Evolutionary conservation across 2,888 invertebrate species (phyloP).

Genomic region (Cepaea hortensis): DNA sequence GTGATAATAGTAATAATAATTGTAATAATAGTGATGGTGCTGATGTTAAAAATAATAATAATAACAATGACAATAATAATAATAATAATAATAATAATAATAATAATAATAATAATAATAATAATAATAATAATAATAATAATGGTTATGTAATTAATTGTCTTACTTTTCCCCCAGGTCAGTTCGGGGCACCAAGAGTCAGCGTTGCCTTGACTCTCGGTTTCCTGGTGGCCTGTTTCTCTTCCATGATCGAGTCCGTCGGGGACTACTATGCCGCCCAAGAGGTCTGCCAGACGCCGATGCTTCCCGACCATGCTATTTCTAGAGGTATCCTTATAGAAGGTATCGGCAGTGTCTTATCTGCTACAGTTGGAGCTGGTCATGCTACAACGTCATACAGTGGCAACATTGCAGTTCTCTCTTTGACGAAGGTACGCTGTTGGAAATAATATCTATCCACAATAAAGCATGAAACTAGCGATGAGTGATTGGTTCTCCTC

Average conservation of each 20-base stretch:
- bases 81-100: background rate
- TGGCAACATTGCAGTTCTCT: conserved; percentile 58
- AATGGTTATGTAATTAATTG: background rate
- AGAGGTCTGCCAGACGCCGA: conserved; percentile 54
- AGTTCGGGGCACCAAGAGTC: conserved; percentile 63
- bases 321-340: conserved; percentile 67
- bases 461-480: background rate
- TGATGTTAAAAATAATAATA: background rate
- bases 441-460: too few species aligned
- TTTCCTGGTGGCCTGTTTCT: conserved; percentile 60
- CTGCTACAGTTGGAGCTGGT: conserved; percentile 63
- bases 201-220: conserved; percentile 60
- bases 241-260: conserved; percentile 64
- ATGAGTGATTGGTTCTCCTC: background rate
- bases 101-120: background rate
- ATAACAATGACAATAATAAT: background rate
- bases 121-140: background rate
- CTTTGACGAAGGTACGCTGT: conserved; percentile 50
- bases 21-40: too few species aligned
- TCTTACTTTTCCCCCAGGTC: conserved; percentile 56
- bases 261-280: conserved; percentile 66
- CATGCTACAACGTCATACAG: conserved; percentile 68
- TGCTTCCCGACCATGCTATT: conserved; percentile 64
- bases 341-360: conserved; percentile 61
- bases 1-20: too few species aligned